Evolutionary conservation across 2,113 vertebrate species (phyloP).

Genomic region (Seriola dumerili): DNA sequence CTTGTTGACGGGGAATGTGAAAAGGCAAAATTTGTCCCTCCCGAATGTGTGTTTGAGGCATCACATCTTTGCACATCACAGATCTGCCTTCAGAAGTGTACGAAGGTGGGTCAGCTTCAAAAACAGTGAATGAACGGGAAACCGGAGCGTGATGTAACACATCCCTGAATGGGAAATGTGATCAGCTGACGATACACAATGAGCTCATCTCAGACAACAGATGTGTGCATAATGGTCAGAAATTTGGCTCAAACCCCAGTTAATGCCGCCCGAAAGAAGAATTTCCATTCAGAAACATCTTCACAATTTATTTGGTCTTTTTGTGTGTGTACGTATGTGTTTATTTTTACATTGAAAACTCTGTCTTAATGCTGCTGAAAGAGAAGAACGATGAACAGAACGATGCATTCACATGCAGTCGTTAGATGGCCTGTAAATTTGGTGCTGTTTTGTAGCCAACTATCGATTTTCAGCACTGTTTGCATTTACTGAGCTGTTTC

Average conservation of each 20-base stretch:
- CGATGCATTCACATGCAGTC: background rate
- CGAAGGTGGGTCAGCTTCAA: slow-evolving; percentile 6
- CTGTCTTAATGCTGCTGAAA: background rate
- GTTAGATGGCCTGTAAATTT: background rate
- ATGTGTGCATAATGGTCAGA: slow-evolving; percentile 19
- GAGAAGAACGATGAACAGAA: background rate
- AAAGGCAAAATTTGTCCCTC: slow-evolving; percentile 9
- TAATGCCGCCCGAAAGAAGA: background rate
- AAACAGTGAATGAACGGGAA: slow-evolving; percentile 10
- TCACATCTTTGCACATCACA: background rate
- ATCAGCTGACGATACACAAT: slow-evolving; percentile 10
- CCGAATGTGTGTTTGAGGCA: too few species aligned
- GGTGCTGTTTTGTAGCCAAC: background rate
- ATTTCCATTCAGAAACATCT: background rate
- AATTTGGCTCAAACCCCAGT: background rate
- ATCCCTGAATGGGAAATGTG: slow-evolving; percentile 12
- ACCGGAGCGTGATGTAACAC: background rate
- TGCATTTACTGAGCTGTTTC: background rate
- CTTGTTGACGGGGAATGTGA: slow-evolving; percentile 16
- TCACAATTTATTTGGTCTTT: background rate
- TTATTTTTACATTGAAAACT: background rate
- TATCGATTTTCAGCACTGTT: background rate
- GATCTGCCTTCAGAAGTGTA: background rate
- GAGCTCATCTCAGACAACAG: slow-evolving; percentile 37
- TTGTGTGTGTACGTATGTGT: background rate